Base-by-base conservation (phyloP, 2,888 invertebrate species). In the Eupithecia exiguata region DNA sequence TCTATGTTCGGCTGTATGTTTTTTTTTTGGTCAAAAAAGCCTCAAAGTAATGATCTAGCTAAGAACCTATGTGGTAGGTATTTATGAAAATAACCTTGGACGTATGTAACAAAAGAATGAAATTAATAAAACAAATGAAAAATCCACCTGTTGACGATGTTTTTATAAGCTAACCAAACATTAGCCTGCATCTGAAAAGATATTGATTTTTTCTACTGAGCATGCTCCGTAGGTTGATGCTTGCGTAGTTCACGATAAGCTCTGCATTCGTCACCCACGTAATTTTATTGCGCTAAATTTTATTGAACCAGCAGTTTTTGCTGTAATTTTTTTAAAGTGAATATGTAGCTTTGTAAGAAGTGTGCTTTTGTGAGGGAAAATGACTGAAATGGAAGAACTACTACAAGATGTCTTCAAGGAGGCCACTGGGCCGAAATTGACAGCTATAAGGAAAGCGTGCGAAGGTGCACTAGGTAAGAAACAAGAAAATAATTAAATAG, bases 381-480 rank as follows among this genome's bases (percentile, higher is more conserved):
- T 43, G 12, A 76, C 75, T 79, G 82, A 75, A 71, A 83, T 98
- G 98, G 98, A 98, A 95, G 98, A 98, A 91, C 95, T 98, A 84
- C 95, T 98, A 80, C 95, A 96, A 89, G 97, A 97, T 90, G 96
- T 98, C 85, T 96, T 97, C 82, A 97, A 97, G 91, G 98, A 98
- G 94, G 97, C 98, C 76, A 96, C 96, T 69, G 97, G 97, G 83
- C 96, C 97, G 40, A 98, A 98, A 91, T 94, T 97, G 84, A 95
- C 96, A 74, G 95, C 95, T 81, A 92, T 98, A 82, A 96, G 97
- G 86, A 97, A 97, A 92, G 96, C 97, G 82, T 97, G 98, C 85
- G 97, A 98, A 93, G 97, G 97, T 93, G 98, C 98, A 81, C 95
- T 97, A 89, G 98, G 98, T 98, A 76, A 71, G 75, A 66, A 69